Percentiles rank a stretch among this genome's conserved stretches.
These are phyloP conservation scores for Sebastes vulpes DNA, from an alignment of 2,797 vertebrate genomes.

Conservation along the genomic window DNA sequence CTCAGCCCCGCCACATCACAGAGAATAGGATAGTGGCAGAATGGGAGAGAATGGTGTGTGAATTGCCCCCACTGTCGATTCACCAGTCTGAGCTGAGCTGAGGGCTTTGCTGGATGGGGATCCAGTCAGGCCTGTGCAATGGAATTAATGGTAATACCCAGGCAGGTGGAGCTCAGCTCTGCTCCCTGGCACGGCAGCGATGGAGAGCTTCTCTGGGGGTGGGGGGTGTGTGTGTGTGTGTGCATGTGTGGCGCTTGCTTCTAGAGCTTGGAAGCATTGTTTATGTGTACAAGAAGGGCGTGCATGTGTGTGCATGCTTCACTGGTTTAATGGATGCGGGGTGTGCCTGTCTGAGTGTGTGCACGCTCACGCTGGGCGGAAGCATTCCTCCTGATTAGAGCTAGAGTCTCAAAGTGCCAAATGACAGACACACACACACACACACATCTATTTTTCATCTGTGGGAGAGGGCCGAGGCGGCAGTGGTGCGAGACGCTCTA, in stretches of 20 bases:
- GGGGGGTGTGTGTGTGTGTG: slow-evolving; percentile 23
- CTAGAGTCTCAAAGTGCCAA: slow-evolving; percentile 62
- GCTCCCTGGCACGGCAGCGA: slow-evolving; percentile 69
- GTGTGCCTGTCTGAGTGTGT: slow-evolving; percentile 24
- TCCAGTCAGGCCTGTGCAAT: slow-evolving; percentile 72
- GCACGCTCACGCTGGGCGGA: slow-evolving; percentile 35
- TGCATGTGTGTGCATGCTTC: slow-evolving; percentile 31
- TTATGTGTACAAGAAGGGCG: slow-evolving; percentile 30
- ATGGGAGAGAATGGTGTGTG: slow-evolving; percentile 52
- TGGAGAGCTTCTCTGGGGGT: slow-evolving; percentile 49
- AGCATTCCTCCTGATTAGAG: slow-evolving; percentile 74
- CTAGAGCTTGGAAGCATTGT: slow-evolving; percentile 46
- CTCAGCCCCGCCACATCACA: slow-evolving; percentile 71
- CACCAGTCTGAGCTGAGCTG: slow-evolving; percentile 62
- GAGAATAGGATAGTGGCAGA: slow-evolving; percentile 72
- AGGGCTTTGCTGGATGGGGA: slow-evolving; percentile 73
- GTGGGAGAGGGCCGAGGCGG: slow-evolving; percentile 51
- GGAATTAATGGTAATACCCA: slow-evolving; percentile 85
- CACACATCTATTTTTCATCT: slow-evolving; percentile 68
- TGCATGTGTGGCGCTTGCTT: slow-evolving; percentile 30
- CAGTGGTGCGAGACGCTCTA: slow-evolving; percentile 53
- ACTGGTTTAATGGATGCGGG: slow-evolving; percentile 56
- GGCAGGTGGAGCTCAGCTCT: slow-evolving; percentile 82
- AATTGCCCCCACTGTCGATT: slow-evolving; percentile 66
- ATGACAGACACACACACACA: slow-evolving; percentile 33